These are phyloP conservation scores for Trichogramma pretiosum DNA, from an alignment of 1,140 invertebrate genomes.

Conservation along the genomic window DNA sequence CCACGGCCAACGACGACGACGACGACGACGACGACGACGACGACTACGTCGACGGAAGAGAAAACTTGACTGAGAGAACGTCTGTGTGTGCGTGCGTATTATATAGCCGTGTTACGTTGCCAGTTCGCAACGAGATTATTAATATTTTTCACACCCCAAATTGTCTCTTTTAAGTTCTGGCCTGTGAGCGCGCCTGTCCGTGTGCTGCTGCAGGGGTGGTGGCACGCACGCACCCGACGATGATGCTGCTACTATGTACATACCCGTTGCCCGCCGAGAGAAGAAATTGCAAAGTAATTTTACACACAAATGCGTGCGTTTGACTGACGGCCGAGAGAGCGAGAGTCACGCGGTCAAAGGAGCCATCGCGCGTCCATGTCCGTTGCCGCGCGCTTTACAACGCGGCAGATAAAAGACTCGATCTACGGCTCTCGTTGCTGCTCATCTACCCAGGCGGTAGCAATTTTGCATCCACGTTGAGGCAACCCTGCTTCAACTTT, in stretches of 20 bases:
- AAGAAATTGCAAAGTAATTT: constrained; percentile 37
- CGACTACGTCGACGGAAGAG: background rate
- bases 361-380: too few species aligned
- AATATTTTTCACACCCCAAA: constrained; percentile 44
- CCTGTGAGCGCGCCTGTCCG: too few species aligned
- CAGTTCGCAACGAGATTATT: constrained; percentile 33
- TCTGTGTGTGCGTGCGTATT: background rate
- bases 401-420: constrained; percentile 15
- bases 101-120: constrained; percentile 18
- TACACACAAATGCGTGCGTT: constrained; percentile 33
- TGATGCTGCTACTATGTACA: too few species aligned
- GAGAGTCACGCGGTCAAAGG: constrained; percentile 37
- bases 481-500: too few species aligned
- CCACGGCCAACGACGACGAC: too few species aligned
- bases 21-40: too few species aligned
- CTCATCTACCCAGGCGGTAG: constrained; percentile 7
- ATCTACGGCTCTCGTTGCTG: background rate
- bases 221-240: constrained; percentile 15
- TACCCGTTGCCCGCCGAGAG: constrained; percentile 15
- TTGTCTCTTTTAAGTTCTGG: constrained; percentile 42
- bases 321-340: too few species aligned
- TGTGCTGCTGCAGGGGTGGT: constrained; percentile 15
- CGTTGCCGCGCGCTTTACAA: too few species aligned
- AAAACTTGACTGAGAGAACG: constrained; percentile 8
- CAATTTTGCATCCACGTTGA: too few species aligned